These are phyloP conservation scores for Scaptomyza pallida DNA, from an alignment of 1,140 invertebrate genomes.

Conservation along the genomic window DNA sequence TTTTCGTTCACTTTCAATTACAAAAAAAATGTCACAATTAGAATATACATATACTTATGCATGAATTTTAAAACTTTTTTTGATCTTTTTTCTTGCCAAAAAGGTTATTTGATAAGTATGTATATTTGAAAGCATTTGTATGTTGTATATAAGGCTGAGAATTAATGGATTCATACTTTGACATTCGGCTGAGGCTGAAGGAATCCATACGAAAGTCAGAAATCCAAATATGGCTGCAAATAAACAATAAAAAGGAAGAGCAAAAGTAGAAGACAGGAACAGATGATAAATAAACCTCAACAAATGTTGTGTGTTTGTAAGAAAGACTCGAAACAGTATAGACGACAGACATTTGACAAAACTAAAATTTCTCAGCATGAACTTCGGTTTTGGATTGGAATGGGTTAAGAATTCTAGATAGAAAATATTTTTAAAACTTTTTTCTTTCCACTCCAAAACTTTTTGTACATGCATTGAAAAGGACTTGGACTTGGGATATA, in stretches of 20 bases:
- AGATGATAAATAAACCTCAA: conserved; percentile 65
- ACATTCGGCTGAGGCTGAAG: conserved; percentile 84
- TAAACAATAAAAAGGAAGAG: conserved; percentile 78
- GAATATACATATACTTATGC: conserved; percentile 74
- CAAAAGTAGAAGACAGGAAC: conserved; percentile 76
- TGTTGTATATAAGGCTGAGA: conserved; percentile 51
- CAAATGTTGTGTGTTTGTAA: conserved; percentile 17
- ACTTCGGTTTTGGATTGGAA: conserved; percentile 1
- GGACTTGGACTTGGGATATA: conserved; percentile 16
- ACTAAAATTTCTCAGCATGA: conserved; percentile 7
- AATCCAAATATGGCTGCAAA: conserved; percentile 84
- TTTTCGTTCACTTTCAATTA: conserved; percentile 29
- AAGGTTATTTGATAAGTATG: conserved; percentile 52
- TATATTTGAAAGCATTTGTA: conserved; percentile 63
- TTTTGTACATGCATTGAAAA: conserved; percentile 1
- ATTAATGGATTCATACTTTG: conserved; percentile 83
- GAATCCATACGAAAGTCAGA: conserved; percentile 83
- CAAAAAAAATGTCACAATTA: conserved; percentile 60
- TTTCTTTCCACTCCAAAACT: conserved; percentile 5
- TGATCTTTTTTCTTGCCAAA: conserved; percentile 53
- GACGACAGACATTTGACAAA: conserved; percentile 13
- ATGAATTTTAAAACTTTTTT: conserved; percentile 42
- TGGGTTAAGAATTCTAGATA: neutral
- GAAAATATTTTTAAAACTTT: neutral
- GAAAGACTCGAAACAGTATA: conserved; percentile 21